A percentile compares a stretch with the other conserved stretches of the same genome.
phyloP scores from a whole-genome alignment of 1,140 invertebrate genomes.

The Drosophila oshimai region DNA sequence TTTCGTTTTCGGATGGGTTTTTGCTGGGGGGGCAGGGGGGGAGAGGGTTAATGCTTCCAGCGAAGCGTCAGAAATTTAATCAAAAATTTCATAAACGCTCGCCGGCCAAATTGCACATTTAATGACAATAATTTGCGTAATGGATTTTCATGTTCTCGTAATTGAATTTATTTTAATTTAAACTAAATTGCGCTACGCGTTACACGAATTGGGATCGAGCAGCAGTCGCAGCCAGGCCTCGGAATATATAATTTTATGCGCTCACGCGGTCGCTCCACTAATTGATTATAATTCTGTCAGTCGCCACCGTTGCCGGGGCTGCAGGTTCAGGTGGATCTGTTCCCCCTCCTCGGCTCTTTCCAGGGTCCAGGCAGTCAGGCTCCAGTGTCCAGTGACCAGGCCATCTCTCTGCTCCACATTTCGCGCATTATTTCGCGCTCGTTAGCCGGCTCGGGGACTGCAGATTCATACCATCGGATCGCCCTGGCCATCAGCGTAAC shows the following conservation, averaged over 20 bases:
- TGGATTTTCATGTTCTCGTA: slow-evolving; percentile 81
- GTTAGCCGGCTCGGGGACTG: slow-evolving; percentile 45
- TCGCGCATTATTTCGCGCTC: slow-evolving; percentile 78
- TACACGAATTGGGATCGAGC: slow-evolving; percentile 20
- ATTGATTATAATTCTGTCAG: slow-evolving; percentile 82
- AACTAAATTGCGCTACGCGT: slow-evolving; percentile 70
- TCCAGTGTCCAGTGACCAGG: slow-evolving; percentile 10
- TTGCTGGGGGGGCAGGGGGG: no score
- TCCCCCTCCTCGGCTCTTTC: neutral
- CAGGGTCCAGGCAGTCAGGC: slow-evolving; percentile 5
- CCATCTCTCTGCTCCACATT: slow-evolving; percentile 63
- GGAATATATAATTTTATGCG: slow-evolving; percentile 75
- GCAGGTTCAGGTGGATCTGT: slow-evolving; percentile 12
- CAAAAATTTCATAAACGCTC: slow-evolving; percentile 71
- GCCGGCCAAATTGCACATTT: slow-evolving; percentile 65
- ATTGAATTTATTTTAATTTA: slow-evolving; percentile 82
- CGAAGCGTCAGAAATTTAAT: slow-evolving; percentile 74
- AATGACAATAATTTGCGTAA: slow-evolving; percentile 80
- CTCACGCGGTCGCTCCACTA: slow-evolving; percentile 77
- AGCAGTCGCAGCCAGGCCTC: neutral
- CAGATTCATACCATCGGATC: neutral
- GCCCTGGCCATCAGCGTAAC: slow-evolving; percentile 23
- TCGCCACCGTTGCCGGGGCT: slow-evolving; percentile 63
- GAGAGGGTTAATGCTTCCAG: slow-evolving; percentile 28
- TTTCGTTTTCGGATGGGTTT: slow-evolving; percentile 47